Base-by-base conservation (phyloP, 2,888 invertebrate genomes). In the Subacronicta megacephala region DNA sequence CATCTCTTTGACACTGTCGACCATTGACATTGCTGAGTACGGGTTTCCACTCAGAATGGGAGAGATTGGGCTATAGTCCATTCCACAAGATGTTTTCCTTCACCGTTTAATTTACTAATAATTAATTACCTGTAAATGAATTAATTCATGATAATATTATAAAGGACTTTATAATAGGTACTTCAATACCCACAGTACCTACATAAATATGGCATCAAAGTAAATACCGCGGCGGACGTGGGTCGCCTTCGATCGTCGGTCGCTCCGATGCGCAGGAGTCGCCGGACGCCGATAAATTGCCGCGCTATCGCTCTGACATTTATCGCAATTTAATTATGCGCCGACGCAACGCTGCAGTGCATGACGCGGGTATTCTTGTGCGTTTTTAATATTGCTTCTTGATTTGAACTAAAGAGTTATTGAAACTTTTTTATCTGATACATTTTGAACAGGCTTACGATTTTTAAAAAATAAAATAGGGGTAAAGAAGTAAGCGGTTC, bases 251-350 rank as follows among this genome's bases (percentile, higher is more conserved):
- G 45, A 49, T 47, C 44, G 64, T 51, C 50, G 57, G 16, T 18
- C 26, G 36, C 35, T 50, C 41, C 45, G 51, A 68, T 61, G 67
- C 69, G 69, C 67, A 47, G 47, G 66, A 65, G 71, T 72, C 54
- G 52, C 70, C 68, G 69, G 71, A 69, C 59, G 51, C 18, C 74
- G 61, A 84, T 86, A 85, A 84, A 83, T 85, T 77, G 72, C 66
- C 44, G 61, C 69, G 61, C 81, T 84, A 86, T 84, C 84, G 71
- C 60, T 37, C 63, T 81, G 87, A 83, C 85, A 84, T 85, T 89
- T 85, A 89, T 84, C 81, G 85, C 78, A 76, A 82, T 89, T 88
- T 89, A 88, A 90, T 90, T 89, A 89, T 83, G 77, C 80, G 72
- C 52, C 45, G 62, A 23, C 49, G 45, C 55, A 52, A 42, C 44